Evolutionary conservation across 2,888 invertebrate genomes (phyloP).

Genomic region (Hypomecis punctinalis): DNA sequence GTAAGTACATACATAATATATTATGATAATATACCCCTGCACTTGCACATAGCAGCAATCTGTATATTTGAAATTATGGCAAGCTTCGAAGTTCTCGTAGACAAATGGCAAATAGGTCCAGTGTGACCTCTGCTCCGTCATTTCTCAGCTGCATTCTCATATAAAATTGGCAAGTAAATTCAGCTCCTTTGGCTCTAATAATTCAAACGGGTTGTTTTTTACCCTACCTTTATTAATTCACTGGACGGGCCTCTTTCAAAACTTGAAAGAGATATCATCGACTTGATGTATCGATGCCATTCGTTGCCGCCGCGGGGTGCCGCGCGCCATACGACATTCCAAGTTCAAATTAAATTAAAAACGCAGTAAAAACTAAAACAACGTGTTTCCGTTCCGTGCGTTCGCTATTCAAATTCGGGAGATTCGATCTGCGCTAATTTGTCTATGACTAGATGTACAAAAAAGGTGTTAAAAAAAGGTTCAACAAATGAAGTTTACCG

Average conservation of each 20-base stretch:
- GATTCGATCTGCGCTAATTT: slow-evolving; percentile 83
- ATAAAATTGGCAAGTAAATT: slow-evolving; percentile 29
- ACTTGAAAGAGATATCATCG: slow-evolving; percentile 84
- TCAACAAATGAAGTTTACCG: slow-evolving; percentile 6
- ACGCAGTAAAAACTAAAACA: slow-evolving; percentile 73
- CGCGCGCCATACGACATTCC: slow-evolving; percentile 75
- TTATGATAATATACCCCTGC: no score
- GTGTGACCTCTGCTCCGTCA: slow-evolving; percentile 13
- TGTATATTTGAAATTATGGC: no score
- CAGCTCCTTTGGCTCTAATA: slow-evolving; percentile 59
- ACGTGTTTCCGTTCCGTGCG: slow-evolving; percentile 73
- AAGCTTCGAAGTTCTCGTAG: no score
- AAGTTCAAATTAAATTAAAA: slow-evolving; percentile 83
- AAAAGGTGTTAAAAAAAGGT: slow-evolving; percentile 18
- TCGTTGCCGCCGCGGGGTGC: slow-evolving; percentile 78
- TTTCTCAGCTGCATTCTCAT: slow-evolving; percentile 19
- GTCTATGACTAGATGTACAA: slow-evolving; percentile 70
- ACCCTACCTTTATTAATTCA: slow-evolving; percentile 73
- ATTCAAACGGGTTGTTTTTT: slow-evolving; percentile 66
- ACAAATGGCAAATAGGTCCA: no score
- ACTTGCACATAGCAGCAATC: no score
- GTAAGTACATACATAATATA: no score
- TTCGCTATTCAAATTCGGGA: slow-evolving; percentile 71
- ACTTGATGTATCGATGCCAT: slow-evolving; percentile 81
- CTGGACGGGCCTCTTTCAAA: slow-evolving; percentile 72